Evolutionary conservation across 2,113 vertebrate species (phyloP).

Genomic region (Podilymbus podiceps): DNA sequence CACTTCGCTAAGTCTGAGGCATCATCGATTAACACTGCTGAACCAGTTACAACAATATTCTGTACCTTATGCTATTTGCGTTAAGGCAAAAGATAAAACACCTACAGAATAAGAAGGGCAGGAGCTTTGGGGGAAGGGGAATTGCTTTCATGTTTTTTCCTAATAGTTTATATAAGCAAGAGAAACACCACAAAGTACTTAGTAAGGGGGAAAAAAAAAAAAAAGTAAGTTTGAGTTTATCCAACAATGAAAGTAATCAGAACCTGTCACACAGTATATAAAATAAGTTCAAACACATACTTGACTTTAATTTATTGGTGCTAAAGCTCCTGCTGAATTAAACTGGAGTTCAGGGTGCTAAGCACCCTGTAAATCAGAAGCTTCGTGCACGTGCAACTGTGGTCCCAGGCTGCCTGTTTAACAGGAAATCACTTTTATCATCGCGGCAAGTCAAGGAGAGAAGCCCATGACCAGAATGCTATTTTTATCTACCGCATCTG

Average conservation of each 20-base stretch:
- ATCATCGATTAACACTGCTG: not conserved
- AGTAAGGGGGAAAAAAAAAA: not conserved
- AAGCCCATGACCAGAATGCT: constrained; percentile 15
- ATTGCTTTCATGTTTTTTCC: not conserved
- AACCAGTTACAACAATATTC: not conserved
- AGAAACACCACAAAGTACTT: not conserved
- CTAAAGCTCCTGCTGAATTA: constrained; percentile 17
- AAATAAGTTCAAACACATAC: constrained; percentile 25
- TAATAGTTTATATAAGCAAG: not conserved
- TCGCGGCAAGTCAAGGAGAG: not conserved
- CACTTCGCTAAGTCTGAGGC: not conserved
- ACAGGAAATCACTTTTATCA: constrained; percentile 61
- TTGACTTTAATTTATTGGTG: constrained; percentile 19
- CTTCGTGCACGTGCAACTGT: not conserved
- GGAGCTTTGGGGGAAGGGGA: not conserved
- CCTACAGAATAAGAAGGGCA: not conserved
- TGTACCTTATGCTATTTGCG: not conserved
- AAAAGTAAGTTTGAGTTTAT: not conserved
- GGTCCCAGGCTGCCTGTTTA: not conserved
- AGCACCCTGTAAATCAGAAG: constrained; percentile 38
- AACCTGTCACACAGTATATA: not conserved
- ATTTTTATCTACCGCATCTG: constrained; percentile 17
- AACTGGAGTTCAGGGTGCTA: constrained; percentile 6
- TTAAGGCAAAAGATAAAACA: not conserved
- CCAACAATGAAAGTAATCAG: not conserved